phyloP scores from a whole-genome alignment of 35 echinoderm and acorn worm species.

The Lytechinus pictus region DNA sequence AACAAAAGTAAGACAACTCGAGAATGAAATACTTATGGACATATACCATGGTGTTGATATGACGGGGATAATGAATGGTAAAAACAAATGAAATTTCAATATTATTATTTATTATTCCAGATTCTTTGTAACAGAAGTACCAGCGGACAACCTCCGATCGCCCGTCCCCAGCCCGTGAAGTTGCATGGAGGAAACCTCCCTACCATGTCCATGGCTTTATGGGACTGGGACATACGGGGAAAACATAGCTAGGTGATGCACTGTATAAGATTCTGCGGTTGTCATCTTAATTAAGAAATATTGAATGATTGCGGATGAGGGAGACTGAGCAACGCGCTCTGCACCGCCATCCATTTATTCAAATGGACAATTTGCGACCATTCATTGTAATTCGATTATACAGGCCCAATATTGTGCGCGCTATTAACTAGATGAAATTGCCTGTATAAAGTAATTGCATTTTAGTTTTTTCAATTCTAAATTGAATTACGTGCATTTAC shows the following conservation, averaged over 20 bases:
- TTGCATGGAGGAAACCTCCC: neutral
- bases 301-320: conserved; percentile 52
- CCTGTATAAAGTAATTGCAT: conserved; percentile 56
- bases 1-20: too few species aligned
- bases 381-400: conserved; percentile 45
- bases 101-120: neutral
- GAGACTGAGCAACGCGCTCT: neutral
- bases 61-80: too few species aligned
- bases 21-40: too few species aligned
- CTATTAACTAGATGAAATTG: conserved; percentile 54
- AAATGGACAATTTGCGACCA: conserved; percentile 55
- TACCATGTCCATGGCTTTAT: neutral
- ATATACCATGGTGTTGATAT: too few species aligned
- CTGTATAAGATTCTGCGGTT: conserved; percentile 7
- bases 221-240: neutral
- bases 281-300: conserved; percentile 52
- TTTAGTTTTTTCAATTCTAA: conserved; percentile 46
- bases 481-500: conserved; percentile 51
- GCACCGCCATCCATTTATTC: conserved; percentile 34
- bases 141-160: neutral
- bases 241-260: neutral
- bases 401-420: conserved; percentile 45
- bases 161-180: neutral
- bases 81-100: neutral
- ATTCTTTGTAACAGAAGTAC: neutral